phyloP scores from a whole-genome alignment of 2,113 vertebrate species.

The Ophthalmolycus amberensis region DNA sequence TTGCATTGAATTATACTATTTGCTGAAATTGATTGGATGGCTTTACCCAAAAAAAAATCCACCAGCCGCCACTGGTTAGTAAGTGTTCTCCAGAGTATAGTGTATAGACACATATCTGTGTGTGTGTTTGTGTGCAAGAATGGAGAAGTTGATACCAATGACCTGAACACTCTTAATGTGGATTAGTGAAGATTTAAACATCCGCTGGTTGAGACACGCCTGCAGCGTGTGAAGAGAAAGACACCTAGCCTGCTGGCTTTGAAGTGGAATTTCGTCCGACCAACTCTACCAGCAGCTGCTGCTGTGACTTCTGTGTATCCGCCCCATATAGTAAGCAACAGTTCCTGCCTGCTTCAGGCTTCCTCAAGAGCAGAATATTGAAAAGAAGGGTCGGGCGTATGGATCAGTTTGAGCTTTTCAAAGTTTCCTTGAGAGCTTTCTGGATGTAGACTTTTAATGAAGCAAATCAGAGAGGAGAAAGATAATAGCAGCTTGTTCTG shows the following conservation, averaged over 20 bases:
- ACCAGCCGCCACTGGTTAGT: too few relatives aligned
- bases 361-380: neutral
- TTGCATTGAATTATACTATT: too few relatives aligned
- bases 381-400: neutral
- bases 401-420: neutral
- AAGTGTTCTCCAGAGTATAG: neutral
- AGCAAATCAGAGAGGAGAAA: neutral
- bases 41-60: too few relatives aligned
- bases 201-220: slow-evolving; percentile 51
- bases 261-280: slow-evolving; percentile 26
- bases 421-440: neutral
- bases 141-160: slow-evolving; percentile 20
- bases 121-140: slow-evolving; percentile 7
- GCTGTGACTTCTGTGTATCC: slow-evolving; percentile 13
- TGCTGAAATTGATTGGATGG: too few relatives aligned
- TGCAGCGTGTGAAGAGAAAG: slow-evolving; percentile 46
- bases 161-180: slow-evolving; percentile 53
- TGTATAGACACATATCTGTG: too few relatives aligned
- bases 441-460: neutral
- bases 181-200: slow-evolving; percentile 72
- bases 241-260: slow-evolving; percentile 45
- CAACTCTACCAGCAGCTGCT: slow-evolving; percentile 36
- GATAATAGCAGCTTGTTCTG: neutral
- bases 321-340: neutral
- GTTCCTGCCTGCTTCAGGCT: neutral